Evolutionary conservation across 2,113 vertebrate genomes (phyloP), one percentile per base, ranked within the genome.

Genomic region (Physeter macrocephalus): DNA sequence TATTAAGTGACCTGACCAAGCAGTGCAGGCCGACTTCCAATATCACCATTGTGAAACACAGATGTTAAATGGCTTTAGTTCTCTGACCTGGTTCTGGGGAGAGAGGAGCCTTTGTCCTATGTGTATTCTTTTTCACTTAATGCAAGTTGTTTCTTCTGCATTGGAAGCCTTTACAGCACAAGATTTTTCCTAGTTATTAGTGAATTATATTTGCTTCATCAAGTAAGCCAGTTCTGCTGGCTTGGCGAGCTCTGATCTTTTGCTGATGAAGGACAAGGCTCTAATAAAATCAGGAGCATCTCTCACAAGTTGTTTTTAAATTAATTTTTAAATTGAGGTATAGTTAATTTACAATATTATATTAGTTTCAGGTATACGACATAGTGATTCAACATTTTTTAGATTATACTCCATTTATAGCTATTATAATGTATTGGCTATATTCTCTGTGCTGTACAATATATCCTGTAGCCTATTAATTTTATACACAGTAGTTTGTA

Each of bases 21-120:
- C 39, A 41, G 31, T 88, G n/a, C 29, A 57, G 81, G 71, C 66
- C 4, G 2, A 66, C 71, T 93, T 95, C 67, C 20, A 94, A 1
- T 77, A 41, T 82, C 41, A 78, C 82, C 61, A 64, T 94, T 94
- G 93, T 95, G 91, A 96, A 95, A 95, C 31, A 57, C 64, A 80
- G 41, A 77, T 54, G 31, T 77, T 88, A 69, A 91, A 91, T 93
- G 96, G 72, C 89, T 93, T 97, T 87, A 92, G 96, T 97, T 96
- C 77, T 96, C 83, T 98, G 97, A 97, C 94, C 94, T 97, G 95
- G 49, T 98, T 98, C 88, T 94, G 52, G 29, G 29, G 67, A 95
- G 82, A 97, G 84, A 96, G 31, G 57, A 89, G 39, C 46, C 94
- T 94, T 97, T 98, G 96, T 96, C 64, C 49, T 90, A 8, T 36